Base-by-base conservation (phyloP, 1,140 invertebrate genomes). In the Listronotus bonariensis region DNA sequence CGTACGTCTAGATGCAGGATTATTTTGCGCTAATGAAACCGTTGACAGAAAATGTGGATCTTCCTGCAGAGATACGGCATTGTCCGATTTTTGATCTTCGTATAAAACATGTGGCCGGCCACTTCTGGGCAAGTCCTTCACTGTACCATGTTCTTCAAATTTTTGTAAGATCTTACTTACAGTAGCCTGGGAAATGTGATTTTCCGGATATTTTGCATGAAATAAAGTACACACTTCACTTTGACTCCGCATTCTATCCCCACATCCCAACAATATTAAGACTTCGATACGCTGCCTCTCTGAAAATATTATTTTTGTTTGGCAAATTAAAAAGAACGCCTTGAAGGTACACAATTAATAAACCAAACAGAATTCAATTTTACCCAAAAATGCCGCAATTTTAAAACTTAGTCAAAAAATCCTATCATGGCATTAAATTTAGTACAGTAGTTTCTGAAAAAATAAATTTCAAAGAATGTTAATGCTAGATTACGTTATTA, bases 251-350 rank as follows among this genome's bases (percentile, higher is more conserved):
- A 46, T 59, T 59, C 14, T 59, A 32, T 59, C 32, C 17, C 56
- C 31, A 59, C 26, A 59, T 59, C 20, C 41, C 42, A 59, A 43
- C 12, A 59, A 59, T 59, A 59, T 59, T 31, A 46, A 46, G 9
- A 59, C 20, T 45, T 59, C 18, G 41, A 59, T 59, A 17, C 43
- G 18, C 45, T 46, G 31, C 56, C 56, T 36, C 31, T 59, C 42
- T 46, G 56, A 26, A 26, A 26, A 26, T 26, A 26, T 5, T 5
- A 26, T 26, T 26, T 26, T 26, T 26, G 20, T 26, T 26, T 26
- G 20, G 20, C 20, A 26, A 26, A 26, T 26, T 26, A 26, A 26
- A 26, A 26, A 26, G 45, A 48, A 48, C 42, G 48, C 32, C 14
- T 38, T 54, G 15, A 40, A 15, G 15, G 20, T 54, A 14, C 52